Evolutionary conservation across 37 sponge, comb jelly and placozoan species (phyloP).

Genomic region (Theonella swinhoei): DNA sequence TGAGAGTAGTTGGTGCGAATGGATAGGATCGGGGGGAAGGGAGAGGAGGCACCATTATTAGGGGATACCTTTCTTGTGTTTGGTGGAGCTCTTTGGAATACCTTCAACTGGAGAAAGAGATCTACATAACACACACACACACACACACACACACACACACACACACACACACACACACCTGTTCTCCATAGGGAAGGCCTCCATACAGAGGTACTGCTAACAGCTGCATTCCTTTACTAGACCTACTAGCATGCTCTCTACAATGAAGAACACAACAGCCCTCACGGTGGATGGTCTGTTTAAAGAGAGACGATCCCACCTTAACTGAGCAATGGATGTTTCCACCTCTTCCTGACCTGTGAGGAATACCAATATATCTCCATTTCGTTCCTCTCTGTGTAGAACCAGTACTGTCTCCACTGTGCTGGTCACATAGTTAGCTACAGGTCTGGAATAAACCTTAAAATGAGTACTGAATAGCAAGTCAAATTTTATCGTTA

Average conservation of each 20-base stretch:
- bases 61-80: conserved; percentile 71
- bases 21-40: neutral
- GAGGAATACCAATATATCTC: conserved; percentile 95
- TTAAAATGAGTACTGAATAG: neutral
- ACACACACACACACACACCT: too few species aligned
- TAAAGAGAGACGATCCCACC: conserved; percentile 20
- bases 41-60: neutral
- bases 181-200: conserved; percentile 82
- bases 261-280: neutral
- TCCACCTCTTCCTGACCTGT: conserved; percentile 89
- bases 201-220: conserved; percentile 84
- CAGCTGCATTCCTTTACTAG: conserved; percentile 63
- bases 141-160: too few species aligned
- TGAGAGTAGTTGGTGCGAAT: neutral
- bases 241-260: conserved; percentile 58
- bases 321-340: conserved; percentile 39
- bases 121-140: too few species aligned
- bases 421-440: conserved; percentile 91
- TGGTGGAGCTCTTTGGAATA: conserved; percentile 73
- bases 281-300: neutral
- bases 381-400: conserved; percentile 80
- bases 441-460: conserved; percentile 72
- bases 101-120: conserved; percentile 48
- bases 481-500: neutral
- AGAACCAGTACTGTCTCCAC: conserved; percentile 85